phyloP scores from a whole-genome alignment of 2,113 vertebrate species.

The Thymallus thymallus region DNA sequence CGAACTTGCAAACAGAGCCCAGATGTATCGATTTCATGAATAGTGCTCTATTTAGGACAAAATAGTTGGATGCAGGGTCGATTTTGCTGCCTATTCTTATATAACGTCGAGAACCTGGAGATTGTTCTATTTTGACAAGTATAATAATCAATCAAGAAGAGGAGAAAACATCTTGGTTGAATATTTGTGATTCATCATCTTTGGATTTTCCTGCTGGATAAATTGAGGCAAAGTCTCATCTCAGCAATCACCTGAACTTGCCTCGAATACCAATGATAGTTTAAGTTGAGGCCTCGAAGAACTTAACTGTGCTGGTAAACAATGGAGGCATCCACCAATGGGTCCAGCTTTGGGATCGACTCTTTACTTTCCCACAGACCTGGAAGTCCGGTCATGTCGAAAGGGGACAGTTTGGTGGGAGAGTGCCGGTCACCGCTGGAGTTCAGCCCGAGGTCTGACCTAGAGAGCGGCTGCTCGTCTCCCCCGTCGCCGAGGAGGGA shows the following conservation, averaged over 20 bases:
- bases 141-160: slow-evolving; percentile 37
- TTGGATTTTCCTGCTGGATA: slow-evolving; percentile 58
- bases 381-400: slow-evolving; percentile 86
- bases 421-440: slow-evolving; percentile 90
- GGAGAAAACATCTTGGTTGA: slow-evolving; percentile 52
- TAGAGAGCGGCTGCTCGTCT: slow-evolving; percentile 90
- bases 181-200: slow-evolving; percentile 33
- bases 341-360: slow-evolving; percentile 94
- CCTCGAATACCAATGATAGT: slow-evolving; percentile 71
- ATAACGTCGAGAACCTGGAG: slow-evolving; percentile 64
- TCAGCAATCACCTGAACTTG: slow-evolving; percentile 54
- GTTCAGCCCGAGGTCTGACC: slow-evolving; percentile 90
- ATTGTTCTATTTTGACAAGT: slow-evolving; percentile 19
- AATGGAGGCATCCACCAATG: slow-evolving; percentile 95
- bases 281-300: slow-evolving; percentile 55
- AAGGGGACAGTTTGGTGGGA: slow-evolving; percentile 84
- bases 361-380: slow-evolving; percentile 94
- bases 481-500: slow-evolving; percentile 89
- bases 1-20: slow-evolving; percentile 32
- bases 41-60: slow-evolving; percentile 21
- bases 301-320: slow-evolving; percentile 41
- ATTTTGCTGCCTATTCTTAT: not conserved
- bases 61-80: slow-evolving; percentile 50
- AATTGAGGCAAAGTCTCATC: slow-evolving; percentile 35
- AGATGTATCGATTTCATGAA: slow-evolving; percentile 45